Evolutionary conservation across 2,888 invertebrate genomes (phyloP).

Genomic region (Entomobrya multifasciata): DNA sequence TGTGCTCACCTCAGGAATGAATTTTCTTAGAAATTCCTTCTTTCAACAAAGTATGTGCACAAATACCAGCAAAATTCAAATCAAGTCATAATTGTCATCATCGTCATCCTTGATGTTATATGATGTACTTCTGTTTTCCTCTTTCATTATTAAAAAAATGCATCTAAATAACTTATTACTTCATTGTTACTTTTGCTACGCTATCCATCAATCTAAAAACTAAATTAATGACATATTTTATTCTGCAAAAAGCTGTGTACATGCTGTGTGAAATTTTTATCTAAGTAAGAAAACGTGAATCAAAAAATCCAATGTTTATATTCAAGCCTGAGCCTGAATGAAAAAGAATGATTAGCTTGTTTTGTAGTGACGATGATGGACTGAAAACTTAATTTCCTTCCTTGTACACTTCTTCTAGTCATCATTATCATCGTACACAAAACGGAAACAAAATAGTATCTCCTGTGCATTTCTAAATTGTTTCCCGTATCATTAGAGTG

Average conservation of each 20-base stretch:
- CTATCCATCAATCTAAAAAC: background rate
- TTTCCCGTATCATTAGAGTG: slow-evolving; percentile 34
- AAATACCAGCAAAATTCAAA: too few relatives aligned
- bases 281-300: background rate
- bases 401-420: background rate
- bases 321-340: background rate
- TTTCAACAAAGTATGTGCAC: too few relatives aligned
- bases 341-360: background rate
- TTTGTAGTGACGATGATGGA: background rate
- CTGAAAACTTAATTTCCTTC: slow-evolving; percentile 21
- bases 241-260: background rate
- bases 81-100: too few relatives aligned
- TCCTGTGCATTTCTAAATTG: slow-evolving; percentile 19
- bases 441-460: slow-evolving; percentile 27
- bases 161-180: slow-evolving; percentile 53
- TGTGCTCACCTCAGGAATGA: background rate
- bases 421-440: background rate
- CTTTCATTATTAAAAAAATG: background rate
- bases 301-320: background rate
- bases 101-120: too few relatives aligned
- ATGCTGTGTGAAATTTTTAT: background rate
- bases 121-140: too few relatives aligned
- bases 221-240: slow-evolving; percentile 32
- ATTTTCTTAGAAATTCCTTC: background rate
- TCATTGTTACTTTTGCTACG: slow-evolving; percentile 39